Base-by-base conservation (phyloP, 2,797 vertebrate genomes). In the Darevskia mixta region DNA sequence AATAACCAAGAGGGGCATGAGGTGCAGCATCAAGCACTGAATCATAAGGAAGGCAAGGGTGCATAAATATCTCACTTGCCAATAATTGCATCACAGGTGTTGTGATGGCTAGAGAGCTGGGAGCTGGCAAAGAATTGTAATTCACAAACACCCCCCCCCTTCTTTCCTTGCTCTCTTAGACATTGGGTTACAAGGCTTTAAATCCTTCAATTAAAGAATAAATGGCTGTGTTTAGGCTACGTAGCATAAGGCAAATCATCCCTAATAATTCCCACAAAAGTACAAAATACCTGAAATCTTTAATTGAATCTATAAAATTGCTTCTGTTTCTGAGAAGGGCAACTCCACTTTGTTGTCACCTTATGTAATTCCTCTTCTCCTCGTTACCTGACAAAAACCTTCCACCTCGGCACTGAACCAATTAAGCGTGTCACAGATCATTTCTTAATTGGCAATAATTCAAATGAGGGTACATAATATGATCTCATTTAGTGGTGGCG, bases 391-490 rank as follows among this genome's bases (percentile, higher is more conserved):
- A 88, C 0, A 7, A 87, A 88, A 87, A 92, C 86, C 76, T 89
- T 75, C 81, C 89, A 88, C 76, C 0, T 67, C 80, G 49, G 9
- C 88, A 85, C 92, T 93, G 89, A 92, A 69, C 49, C 69, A 88
- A 49, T 92, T 90, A 87, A 0, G 67, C 86, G 92, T 87, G 91
- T 89, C 87, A 92, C 81, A 88, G 88, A 85, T 93, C 90, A 85
- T 18, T 87, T 85, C 69, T 91, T 95, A 95, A 95, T 91, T 85
- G 91, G 79, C 86, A 87, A 2, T 94, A 92, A 95, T 93, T 94
- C 79, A 92, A 90, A 94, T 79, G 81, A 91, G 86, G 90, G 91
- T 86, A 84, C 0, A 0, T 90, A 92, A 94, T 93, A 91, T 91
- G 38, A 88, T 92, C 85, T 94, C 90, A 92, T 85, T 95, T 23